Evolutionary conservation across 2,888 invertebrate genomes (phyloP), one percentile per base, ranked within the genome.

Genomic region (Argynnis bischoffii): DNA sequence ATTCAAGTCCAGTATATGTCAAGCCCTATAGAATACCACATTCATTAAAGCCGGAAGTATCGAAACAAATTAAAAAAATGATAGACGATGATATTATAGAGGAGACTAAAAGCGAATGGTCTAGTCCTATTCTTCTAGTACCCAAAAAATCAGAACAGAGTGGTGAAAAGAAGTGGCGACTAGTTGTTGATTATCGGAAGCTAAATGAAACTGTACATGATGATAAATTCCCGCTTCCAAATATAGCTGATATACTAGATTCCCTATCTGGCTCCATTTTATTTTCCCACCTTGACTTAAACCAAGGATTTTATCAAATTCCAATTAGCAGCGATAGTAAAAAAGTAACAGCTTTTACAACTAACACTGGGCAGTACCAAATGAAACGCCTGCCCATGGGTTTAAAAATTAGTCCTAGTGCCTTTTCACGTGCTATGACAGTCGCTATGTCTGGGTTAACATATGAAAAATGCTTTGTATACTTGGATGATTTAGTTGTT

Each of bases 361-460:
- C 64, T 47, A 51, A 18, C 50, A 48, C 50, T 35, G 66, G 63
- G 13, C 69, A 71, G 50, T 71, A 71, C 53, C 72, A 70, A 41
- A 67, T 74, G 71, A 69, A 64, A 18, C 41, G 72, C 14, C n/a
- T 70, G 15, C 74, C 74, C 3, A 69, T 70, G 69, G 74, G 74
- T 14, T 51, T 70, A 6, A 71, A 71, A 53, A 72, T 56, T 13
- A 68, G 68, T 47, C 65, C 68, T 14, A 72, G 64, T 61, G 66
- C 67, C 0, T 75, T 75, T 47, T 57, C 57, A 55, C 31, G 72
- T 6, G 48, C 64, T 15, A 75, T 75, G 71, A 63, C 69, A 6
- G 55, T 57, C 69, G 74, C 74, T 13, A 71, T 72, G 73, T 68
- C 72, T 5, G 74, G 53, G 3, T 31, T 31, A 31, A 31, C 31